Percentiles rank a stretch among this genome's conserved stretches.
These are phyloP conservation scores for Lordiphosa andalusiaca DNA, from an alignment of 2,888 invertebrate species.

Conservation along the genomic window DNA sequence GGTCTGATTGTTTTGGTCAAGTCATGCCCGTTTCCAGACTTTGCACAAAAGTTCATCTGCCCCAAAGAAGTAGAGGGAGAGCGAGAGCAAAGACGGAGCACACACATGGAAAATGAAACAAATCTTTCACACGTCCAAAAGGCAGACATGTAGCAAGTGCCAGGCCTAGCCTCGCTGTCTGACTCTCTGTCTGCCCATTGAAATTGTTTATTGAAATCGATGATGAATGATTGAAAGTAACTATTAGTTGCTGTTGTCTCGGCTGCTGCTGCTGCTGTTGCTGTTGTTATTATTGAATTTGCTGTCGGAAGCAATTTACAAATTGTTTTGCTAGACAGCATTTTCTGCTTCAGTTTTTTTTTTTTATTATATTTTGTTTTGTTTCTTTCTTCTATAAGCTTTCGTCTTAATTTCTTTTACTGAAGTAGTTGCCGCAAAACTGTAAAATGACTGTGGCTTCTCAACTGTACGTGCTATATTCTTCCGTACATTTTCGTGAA, in stretches of 20 bases:
- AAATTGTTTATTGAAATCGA: constrained; percentile 73
- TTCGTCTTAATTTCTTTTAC: too few relatives aligned
- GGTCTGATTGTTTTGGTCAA: constrained; percentile 38
- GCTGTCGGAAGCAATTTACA: constrained; percentile 74
- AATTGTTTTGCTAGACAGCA: constrained; percentile 65
- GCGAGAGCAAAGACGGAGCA: background rate
- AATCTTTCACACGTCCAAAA: constrained; percentile 66
- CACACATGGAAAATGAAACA: constrained; percentile 46
- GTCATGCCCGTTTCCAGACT: constrained; percentile 16
- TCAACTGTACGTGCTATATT: too few relatives aligned
- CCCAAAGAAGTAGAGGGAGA: constrained; percentile 26
- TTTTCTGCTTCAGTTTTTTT: constrained; percentile 38
- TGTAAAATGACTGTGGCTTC: background rate
- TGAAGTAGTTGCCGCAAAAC: constrained; percentile 7
- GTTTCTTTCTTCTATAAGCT: constrained; percentile 18
- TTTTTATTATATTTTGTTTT: constrained; percentile 19
- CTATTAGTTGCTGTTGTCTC: constrained; percentile 58
- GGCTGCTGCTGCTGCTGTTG: constrained; percentile 19
- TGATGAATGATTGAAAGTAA: constrained; percentile 73
- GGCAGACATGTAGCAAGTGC: constrained; percentile 42
- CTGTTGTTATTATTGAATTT: constrained; percentile 62
- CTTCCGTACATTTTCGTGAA: too few relatives aligned
- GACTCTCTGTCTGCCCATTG: constrained; percentile 47
- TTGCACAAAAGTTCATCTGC: constrained; percentile 45
- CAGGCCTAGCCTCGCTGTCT: constrained; percentile 37